Base-by-base conservation (phyloP, 2,888 invertebrate genomes). In the Chalcosyrphus nemorum region DNA sequence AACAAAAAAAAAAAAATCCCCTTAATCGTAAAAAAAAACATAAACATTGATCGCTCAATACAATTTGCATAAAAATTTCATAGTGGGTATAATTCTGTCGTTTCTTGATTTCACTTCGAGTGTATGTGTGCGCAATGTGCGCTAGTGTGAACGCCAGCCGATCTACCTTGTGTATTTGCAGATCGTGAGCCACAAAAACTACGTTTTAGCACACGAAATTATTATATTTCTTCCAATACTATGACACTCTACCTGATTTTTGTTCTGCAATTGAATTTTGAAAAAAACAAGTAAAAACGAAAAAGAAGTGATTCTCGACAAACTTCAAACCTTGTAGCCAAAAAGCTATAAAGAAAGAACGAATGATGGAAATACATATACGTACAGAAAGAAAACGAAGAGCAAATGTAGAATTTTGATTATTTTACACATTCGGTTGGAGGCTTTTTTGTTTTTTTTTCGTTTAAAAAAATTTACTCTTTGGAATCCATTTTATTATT, bases 31-130 rank as follows among this genome's bases (percentile, higher is more conserved):
- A 56, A 50, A 76, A 47, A 52, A 59, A 66, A 41, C 57, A 52
- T 68, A 76, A 76, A 76, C 76, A 76, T 76, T 59, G 68, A 68
- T 76, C 76, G 57, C 68, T 52, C 59, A 76, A 76, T 76, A 59
- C 17, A 52, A 76, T 76, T 76, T 76, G 66, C 68, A 76, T 76
- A 68, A 32, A 76, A 68, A 76, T 68, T 68, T 66, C 59, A 76
- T 68, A 76, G 68, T 52, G 52, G 43, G 57, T 50, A 66, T 45
- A 66, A 75, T 75, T 75, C 71, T 24, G 71, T 50, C 59, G 50
- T 59, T 71, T 59, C 45, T 47, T 70, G 29, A 70, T 70, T 70
- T 43, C 13, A n/a, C 9, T 56, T 47, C 15, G 11, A 27, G 4
- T 43, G 59, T 71, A 13, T 15, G 19, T 2, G 72, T 71, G 21